Conservation (phyloP, 2,888 invertebrate genomes). For the Yponomeuta cagnagella region DNA sequence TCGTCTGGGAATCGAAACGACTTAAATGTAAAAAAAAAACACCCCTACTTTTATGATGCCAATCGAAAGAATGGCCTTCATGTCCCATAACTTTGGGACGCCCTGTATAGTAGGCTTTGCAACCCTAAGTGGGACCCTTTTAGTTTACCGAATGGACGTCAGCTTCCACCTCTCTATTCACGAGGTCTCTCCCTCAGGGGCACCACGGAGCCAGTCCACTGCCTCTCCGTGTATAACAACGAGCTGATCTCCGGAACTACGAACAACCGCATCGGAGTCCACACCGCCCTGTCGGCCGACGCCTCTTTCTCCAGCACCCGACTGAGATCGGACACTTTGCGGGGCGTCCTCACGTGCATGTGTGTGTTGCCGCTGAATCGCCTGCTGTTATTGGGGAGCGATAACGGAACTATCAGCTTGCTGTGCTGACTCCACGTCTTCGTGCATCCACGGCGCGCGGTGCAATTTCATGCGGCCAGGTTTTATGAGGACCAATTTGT, state of each 20-base stretch:
- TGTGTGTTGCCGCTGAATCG: constrained; percentile 92
- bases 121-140: too few species aligned
- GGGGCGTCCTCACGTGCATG: constrained; percentile 93
- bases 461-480: not conserved
- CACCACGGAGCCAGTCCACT: constrained; percentile 94
- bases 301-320: constrained; percentile 89
- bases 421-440: constrained; percentile 77
- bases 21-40: too few species aligned
- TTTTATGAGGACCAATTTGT: not conserved
- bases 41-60: too few species aligned
- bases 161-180: too few species aligned
- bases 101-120: too few species aligned
- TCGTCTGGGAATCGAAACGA: too few species aligned
- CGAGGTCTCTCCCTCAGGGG: constrained; percentile 75
- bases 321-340: constrained; percentile 91
- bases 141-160: too few species aligned
- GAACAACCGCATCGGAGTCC: constrained; percentile 93
- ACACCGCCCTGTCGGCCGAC: constrained; percentile 82
- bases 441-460: not conserved
- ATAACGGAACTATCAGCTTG: constrained; percentile 89
- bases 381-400: constrained; percentile 91
- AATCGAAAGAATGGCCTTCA: too few species aligned
- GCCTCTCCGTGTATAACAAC: constrained; percentile 85
- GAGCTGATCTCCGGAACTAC: constrained; percentile 94
- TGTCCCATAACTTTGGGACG: too few species aligned